Evolutionary conservation across 2,797 vertebrate genomes (phyloP).

Genomic region (Numenius phaeopus): DNA sequence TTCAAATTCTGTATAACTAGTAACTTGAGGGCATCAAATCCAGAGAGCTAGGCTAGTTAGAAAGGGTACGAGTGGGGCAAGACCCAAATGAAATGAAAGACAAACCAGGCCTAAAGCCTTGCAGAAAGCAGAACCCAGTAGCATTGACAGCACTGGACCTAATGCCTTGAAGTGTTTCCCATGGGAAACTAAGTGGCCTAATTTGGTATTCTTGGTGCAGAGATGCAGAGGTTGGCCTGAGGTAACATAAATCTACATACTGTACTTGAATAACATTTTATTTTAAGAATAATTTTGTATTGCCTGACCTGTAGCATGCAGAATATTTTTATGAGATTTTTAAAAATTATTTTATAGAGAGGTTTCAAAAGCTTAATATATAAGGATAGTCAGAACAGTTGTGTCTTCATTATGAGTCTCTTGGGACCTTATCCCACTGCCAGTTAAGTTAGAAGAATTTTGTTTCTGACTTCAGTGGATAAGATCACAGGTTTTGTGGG

Average conservation of each 20-base stretch:
- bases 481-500: background rate
- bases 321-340: background rate
- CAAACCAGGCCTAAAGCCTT: background rate
- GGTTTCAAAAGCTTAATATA: background rate
- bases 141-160: background rate
- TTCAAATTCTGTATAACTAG: background rate
- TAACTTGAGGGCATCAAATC: background rate
- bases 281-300: background rate
- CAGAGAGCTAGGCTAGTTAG: background rate
- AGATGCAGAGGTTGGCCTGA: background rate
- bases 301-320: background rate
- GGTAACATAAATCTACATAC: constrained; percentile 21
- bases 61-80: background rate
- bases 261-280: background rate
- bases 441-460: background rate
- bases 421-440: background rate
- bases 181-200: background rate
- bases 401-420: background rate
- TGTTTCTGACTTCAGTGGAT: background rate
- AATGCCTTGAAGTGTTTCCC: background rate
- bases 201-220: background rate
- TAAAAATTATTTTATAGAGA: background rate
- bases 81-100: background rate
- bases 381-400: background rate
- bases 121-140: background rate